phyloP scores from a whole-genome alignment of 2,113 vertebrate genomes.

The Anhinga anhinga region DNA sequence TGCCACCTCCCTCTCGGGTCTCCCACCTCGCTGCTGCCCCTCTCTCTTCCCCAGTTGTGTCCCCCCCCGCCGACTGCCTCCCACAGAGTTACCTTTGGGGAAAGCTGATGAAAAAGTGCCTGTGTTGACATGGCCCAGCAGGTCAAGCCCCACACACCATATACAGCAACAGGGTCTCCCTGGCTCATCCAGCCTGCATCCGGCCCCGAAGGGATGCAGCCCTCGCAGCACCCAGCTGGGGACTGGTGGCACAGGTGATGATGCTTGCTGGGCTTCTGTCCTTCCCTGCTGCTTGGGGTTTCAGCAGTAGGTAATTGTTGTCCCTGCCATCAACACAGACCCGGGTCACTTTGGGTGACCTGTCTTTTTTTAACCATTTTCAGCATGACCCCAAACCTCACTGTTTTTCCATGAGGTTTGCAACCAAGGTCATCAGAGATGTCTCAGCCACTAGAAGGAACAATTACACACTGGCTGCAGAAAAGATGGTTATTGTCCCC shows the following conservation, averaged over 20 bases:
- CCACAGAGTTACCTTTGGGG: not conserved
- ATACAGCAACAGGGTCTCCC: not conserved
- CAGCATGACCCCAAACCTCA: fast-evolving
- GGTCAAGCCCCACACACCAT: not conserved
- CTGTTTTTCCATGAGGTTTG: not conserved
- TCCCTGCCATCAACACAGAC: not conserved
- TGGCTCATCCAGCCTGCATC: not conserved
- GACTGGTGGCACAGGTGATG: fast-evolving
- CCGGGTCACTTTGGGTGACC: not conserved
- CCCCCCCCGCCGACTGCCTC: fast-evolving
- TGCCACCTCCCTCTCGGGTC: not conserved
- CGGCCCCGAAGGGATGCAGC: not conserved
- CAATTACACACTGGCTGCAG: not conserved
- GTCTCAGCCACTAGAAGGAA: not conserved
- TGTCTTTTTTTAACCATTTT: not conserved
- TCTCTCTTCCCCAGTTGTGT: not conserved
- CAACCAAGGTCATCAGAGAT: not conserved
- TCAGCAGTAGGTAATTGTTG: not conserved
- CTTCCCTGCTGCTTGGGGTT: not conserved
- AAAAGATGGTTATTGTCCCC: not conserved
- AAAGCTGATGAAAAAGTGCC: not conserved
- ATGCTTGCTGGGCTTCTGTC: not conserved
- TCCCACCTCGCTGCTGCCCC: not conserved
- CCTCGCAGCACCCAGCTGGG: not conserved
- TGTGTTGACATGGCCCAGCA: not conserved